phyloP scores from a whole-genome alignment of 2,888 invertebrate genomes.

The Xylophagus ater region DNA sequence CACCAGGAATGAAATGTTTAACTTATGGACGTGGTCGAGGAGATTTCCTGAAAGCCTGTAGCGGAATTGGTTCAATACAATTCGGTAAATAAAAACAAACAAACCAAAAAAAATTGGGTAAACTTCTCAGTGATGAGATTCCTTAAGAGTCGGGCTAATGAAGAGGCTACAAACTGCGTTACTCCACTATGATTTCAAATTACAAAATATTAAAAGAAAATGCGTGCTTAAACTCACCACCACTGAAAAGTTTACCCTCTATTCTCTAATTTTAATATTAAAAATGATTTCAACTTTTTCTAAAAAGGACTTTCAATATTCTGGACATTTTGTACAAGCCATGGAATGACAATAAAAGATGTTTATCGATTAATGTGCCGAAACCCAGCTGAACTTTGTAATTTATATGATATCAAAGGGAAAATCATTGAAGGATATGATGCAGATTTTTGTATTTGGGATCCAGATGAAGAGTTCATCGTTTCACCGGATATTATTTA shows the following conservation, averaged over 20 bases:
- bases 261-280: too few species aligned
- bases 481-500: constrained; percentile 48
- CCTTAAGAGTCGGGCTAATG: too few species aligned
- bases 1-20: constrained; percentile 48
- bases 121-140: too few species aligned
- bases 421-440: constrained; percentile 50
- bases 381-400: constrained; percentile 51
- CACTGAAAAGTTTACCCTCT: too few species aligned
- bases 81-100: constrained; percentile 47
- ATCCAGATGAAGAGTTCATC: constrained; percentile 49
- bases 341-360: constrained; percentile 44
- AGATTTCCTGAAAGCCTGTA: constrained; percentile 59
- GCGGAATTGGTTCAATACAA: constrained; percentile 62
- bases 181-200: too few species aligned
- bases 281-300: too few species aligned
- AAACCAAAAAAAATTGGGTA: too few species aligned
- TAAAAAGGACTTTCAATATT: constrained; percentile 56
- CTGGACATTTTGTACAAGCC: constrained; percentile 51
- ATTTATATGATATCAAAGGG: constrained; percentile 51
- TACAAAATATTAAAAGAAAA: too few species aligned
- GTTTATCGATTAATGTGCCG: constrained; percentile 49
- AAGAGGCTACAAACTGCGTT: too few species aligned
- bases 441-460: constrained; percentile 62
- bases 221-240: too few species aligned
- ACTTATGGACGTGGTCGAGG: constrained; percentile 39